phyloP scores from a whole-genome alignment of 2,797 vertebrate species.

The Pseudochromis fuscus region DNA sequence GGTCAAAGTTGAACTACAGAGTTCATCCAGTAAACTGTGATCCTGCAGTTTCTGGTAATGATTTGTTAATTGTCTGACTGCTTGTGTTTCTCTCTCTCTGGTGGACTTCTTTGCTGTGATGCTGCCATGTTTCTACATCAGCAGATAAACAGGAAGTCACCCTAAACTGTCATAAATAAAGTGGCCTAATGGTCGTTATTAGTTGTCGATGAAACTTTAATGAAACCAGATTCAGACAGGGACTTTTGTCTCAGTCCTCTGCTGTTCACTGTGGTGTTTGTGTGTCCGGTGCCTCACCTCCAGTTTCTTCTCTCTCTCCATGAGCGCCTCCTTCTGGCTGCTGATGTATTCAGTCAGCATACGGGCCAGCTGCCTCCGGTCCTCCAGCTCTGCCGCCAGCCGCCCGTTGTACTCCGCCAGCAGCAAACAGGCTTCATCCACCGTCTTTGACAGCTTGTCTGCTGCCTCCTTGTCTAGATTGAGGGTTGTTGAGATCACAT shows the following conservation, averaged over 20 bases:
- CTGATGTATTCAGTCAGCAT: conserved; percentile 97
- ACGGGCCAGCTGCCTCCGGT: conserved; percentile 95
- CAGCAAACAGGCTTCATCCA: conserved; percentile 97
- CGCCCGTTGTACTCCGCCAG: conserved; percentile 98
- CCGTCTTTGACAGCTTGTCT: conserved; percentile 96
- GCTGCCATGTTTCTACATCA: too few species aligned
- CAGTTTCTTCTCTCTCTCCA: conserved; percentile 95
- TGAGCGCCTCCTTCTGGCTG: conserved; percentile 95
- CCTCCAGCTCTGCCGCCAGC: conserved; percentile 96
- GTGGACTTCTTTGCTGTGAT: too few species aligned
- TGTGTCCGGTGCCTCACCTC: conserved; percentile 83
- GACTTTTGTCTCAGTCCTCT: too few species aligned
- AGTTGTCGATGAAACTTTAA: too few species aligned
- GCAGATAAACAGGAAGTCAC: too few species aligned
- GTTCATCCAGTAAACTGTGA: too few species aligned
- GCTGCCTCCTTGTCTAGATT: conserved; percentile 95
- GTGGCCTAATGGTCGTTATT: not conserved
- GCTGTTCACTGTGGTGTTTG: not conserved
- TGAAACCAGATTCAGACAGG: too few species aligned
- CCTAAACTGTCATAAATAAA: not conserved
- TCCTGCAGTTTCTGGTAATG: too few species aligned
- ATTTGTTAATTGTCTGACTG: too few species aligned
- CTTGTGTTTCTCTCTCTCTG: too few species aligned
- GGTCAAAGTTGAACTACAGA: too few species aligned
- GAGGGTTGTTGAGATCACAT: not conserved